Evolutionary conservation across 2,797 vertebrate species (phyloP), one percentile per base, ranked within the genome.

Genomic region (Rhinatrema bivittatum): DNA sequence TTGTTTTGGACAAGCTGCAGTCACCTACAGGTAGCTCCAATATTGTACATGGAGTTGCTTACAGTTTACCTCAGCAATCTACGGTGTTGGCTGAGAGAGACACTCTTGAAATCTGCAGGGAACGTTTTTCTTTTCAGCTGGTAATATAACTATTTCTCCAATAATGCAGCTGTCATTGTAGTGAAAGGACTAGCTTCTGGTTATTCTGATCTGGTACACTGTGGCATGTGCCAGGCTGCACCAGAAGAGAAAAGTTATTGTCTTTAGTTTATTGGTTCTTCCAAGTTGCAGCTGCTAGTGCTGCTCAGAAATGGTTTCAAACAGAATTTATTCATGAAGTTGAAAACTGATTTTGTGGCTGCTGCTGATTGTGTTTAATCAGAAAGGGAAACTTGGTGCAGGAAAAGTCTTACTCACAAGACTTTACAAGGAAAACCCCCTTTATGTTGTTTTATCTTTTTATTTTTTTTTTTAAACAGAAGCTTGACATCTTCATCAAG

Each of bases 401-500:
- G 69, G 78, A 63, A 60, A 64, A 73, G 74, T 73, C 70, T 74
- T 50, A 56, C 70, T 83, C 77, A 73, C 74, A 78, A 74, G 75
- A 78, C 78, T 74, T 81, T 70, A 73, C 56, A 66, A 62, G 62
- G 14, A 25, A 56, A 61, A 60, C 70, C 70, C 62, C 58, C 74
- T 33, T 82, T 83, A 77, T 81, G 80, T 87, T 78, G 77, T 76
- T 82, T 82, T 84, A 73, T 81, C 68, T 63, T 60, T 67, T n/a
- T n/a, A n/a, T 67, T 62, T 65, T 70, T 74, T 80, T 64, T 69
- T 82, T 82, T 75, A 82, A 83, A 78, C 39, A 39, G 87, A 91
- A 94, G 93, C 91, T 96, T 97, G 94, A 97, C 94, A 95, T 98
- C 93, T 96, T 97, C 94, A 97, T 98, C 94, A 87, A 85, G 82